These are phyloP conservation scores for Ophioderma brevispina DNA, from an alignment of 35 echinoderm and acorn worm species.

Conservation along the genomic window DNA sequence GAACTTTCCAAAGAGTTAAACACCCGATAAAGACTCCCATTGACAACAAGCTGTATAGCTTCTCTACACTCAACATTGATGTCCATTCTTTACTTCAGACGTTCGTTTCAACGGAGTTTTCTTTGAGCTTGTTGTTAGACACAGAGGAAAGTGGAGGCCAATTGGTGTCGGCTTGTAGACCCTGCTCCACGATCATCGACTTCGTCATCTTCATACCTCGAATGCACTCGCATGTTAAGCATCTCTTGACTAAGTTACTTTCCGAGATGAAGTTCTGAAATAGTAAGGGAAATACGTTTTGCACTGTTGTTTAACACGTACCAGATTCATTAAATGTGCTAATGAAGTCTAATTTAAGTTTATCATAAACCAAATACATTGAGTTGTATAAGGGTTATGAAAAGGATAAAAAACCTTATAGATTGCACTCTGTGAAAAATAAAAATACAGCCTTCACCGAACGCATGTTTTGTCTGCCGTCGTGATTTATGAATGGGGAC, in stretches of 20 bases:
- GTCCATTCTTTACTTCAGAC: not conserved
- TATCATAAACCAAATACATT: too few relatives aligned
- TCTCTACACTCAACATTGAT: not conserved
- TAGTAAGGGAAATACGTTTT: too few relatives aligned
- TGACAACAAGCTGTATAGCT: not conserved
- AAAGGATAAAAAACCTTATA: too few relatives aligned
- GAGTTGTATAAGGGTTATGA: too few relatives aligned
- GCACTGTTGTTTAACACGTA: too few relatives aligned
- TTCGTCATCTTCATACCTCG: constrained; percentile 44
- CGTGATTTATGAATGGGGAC: too few relatives aligned
- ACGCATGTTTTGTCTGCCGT: too few relatives aligned
- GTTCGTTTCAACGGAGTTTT: not conserved
- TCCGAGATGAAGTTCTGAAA: constrained; percentile 78
- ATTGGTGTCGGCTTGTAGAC: constrained; percentile 57
- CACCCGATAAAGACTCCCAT: not conserved
- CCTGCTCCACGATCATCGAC: constrained; percentile 48
- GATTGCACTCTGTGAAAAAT: too few relatives aligned
- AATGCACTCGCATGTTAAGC: constrained; percentile 55
- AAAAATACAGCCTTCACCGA: too few relatives aligned
- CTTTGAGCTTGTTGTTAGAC: not conserved
- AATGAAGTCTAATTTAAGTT: too few relatives aligned
- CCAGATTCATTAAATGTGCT: too few relatives aligned
- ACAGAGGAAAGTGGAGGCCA: constrained; percentile 68
- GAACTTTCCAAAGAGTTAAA: too few relatives aligned
- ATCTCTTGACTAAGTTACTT: constrained; percentile 43